These are phyloP conservation scores for Drosophila malerkotliana DNA, from an alignment of 1,140 invertebrate species.

Conservation along the genomic window DNA sequence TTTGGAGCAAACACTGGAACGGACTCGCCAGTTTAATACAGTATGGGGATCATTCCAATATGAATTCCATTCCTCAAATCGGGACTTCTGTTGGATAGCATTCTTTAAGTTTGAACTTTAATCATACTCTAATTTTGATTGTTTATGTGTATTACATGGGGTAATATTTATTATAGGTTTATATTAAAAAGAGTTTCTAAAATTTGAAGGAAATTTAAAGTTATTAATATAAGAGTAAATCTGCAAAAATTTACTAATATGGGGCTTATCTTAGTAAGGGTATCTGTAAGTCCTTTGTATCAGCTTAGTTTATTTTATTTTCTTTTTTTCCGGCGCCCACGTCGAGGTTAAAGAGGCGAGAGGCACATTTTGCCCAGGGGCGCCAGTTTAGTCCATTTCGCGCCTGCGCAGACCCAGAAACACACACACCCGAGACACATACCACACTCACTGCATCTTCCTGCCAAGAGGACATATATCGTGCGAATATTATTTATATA, in stretches of 20 bases:
- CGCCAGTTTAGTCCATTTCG: slow-evolving; percentile 70
- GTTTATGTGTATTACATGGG: too few species aligned
- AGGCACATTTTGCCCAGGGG: slow-evolving; percentile 64
- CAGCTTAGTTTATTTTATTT: slow-evolving; percentile 9
- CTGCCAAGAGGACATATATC: slow-evolving; percentile 81
- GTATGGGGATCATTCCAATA: slow-evolving; percentile 30
- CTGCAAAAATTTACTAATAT: not conserved
- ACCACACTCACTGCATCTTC: slow-evolving; percentile 52
- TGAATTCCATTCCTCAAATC: slow-evolving; percentile 65
- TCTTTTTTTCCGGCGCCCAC: slow-evolving; percentile 65
- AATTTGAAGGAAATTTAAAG: too few species aligned
- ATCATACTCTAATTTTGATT: too few species aligned
- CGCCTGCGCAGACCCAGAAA: slow-evolving; percentile 64
- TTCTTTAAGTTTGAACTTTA: slow-evolving; percentile 3
- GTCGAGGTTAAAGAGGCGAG: slow-evolving; percentile 64
- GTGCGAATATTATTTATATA: slow-evolving; percentile 81
- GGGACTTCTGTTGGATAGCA: slow-evolving; percentile 32
- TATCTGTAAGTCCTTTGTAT: not conserved
- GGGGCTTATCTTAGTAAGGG: not conserved
- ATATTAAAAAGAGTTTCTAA: too few species aligned
- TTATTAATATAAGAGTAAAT: too few species aligned
- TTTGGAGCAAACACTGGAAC: slow-evolving; percentile 61
- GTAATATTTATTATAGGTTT: too few species aligned
- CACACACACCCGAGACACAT: slow-evolving; percentile 18
- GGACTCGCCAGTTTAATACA: slow-evolving; percentile 38